Evolutionary conservation across 2,797 vertebrate species (phyloP), one percentile per base, ranked within the genome.

Genomic region (Silurus lanzhouensis): DNA sequence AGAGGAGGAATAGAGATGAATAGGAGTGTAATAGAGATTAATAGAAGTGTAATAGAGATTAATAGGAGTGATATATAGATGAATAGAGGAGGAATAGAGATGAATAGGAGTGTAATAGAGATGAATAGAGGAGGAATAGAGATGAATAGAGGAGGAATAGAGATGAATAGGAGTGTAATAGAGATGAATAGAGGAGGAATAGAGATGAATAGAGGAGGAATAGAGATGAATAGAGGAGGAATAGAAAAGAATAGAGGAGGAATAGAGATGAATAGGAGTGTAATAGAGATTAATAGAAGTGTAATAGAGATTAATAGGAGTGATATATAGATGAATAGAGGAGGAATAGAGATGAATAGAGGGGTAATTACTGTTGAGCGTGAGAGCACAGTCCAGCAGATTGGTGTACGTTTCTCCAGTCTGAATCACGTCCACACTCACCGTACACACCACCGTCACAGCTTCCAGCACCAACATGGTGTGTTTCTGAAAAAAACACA

Each of bases 371-470:
- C 98, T 92, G 0, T 97, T 97, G 77, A 99, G 93, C 78, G 92
- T 93, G 61, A 94, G 88, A 46, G 90, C 93, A 66, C 97, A 95
- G 81, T 96, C 92, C 60, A 97, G 88, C 58, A 99, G 95, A 63
- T 91, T 82, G 31, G 87, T 92, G 85, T 96, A 97, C 67, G 91
- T 89, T 63, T 95, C 94, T 17, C 91, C 94, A 8, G 96, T 96
- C 88, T 97, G 95, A 81, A 98, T 93, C 60, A 93, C 91, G 38
- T 94, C 94, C 82, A 98, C 64, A 68, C 97, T 98, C 76, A 93
- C 90, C 31, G 88, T 90, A 89, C 95, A 93, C 66, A 99, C 95
- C 38, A 95, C 91, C 0, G 95, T 92, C 77, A 98, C 91, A 0
- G 95, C 96, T 0, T 96, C 93, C 86, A 97, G 94, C 68, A 98